phyloP scores from a whole-genome alignment of 2,113 vertebrate species.

The Corydoras sp. region DNA sequence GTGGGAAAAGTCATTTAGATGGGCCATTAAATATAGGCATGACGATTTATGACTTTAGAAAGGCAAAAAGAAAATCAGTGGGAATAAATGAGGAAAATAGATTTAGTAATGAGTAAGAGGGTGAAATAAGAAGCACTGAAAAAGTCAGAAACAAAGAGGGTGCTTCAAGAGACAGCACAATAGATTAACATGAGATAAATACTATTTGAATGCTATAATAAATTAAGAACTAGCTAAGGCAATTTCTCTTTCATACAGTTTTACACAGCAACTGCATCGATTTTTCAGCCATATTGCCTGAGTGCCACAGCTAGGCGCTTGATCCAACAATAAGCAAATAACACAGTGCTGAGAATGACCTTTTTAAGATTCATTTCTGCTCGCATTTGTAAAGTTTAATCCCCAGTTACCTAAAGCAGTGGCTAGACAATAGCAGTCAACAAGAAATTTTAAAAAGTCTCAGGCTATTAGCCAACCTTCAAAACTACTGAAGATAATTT shows the following conservation, averaged over 20 bases:
- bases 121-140: not conserved
- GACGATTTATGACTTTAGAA: conserved; percentile 21
- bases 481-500: conserved; percentile 33
- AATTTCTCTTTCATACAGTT: not conserved
- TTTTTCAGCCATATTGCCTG: conserved; percentile 6
- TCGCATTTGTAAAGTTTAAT: conserved; percentile 35
- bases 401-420: conserved; percentile 25
- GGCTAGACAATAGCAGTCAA: conserved; percentile 38
- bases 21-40: conserved; percentile 27
- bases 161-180: not conserved
- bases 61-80: not conserved
- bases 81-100: conserved; percentile 22
- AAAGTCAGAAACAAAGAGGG: not conserved
- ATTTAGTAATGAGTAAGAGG: not conserved
- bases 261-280: conserved; percentile 15
- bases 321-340: conserved; percentile 31
- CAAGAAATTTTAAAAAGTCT: conserved; percentile 34
- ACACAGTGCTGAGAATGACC: conserved; percentile 30
- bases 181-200: conserved; percentile 18
- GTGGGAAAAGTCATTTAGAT: conserved; percentile 13
- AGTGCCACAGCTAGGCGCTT: conserved; percentile 6
- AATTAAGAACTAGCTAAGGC: conserved; percentile 1
- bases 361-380: conserved; percentile 40
- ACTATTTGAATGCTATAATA: not conserved
- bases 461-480: conserved; percentile 34